Conservation (phyloP, 1,140 invertebrate genomes). For the Xylocopa sonorina region DNA sequence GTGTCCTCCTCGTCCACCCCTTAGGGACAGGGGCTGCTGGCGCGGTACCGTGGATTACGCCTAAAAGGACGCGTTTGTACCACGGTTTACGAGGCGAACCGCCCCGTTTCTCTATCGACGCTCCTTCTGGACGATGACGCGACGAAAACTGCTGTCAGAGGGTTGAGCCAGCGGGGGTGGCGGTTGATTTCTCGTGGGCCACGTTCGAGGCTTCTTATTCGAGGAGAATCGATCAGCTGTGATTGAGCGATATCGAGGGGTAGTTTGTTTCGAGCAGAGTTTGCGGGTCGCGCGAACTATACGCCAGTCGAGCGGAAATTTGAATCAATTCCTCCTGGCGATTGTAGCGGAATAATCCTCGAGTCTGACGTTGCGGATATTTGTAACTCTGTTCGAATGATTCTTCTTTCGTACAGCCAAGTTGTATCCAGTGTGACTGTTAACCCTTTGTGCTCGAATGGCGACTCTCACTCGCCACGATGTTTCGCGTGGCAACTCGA, state of each 20-base stretch:
- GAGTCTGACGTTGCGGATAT: no score
- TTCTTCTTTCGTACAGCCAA: no score
- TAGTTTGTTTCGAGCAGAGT: no score
- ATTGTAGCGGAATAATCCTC: no score
- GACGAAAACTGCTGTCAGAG: not conserved
- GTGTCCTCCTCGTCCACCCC: not conserved
- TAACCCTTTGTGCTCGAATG: no score
- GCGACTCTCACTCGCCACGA: no score
- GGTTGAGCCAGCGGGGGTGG: not conserved
- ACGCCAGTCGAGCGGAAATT: no score
- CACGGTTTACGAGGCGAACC: constrained; percentile 1
- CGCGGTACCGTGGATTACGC: not conserved
- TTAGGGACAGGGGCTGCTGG: not conserved
- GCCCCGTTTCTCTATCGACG: not conserved
- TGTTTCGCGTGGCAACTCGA: no score
- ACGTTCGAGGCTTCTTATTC: not conserved
- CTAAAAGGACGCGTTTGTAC: constrained; percentile 24
- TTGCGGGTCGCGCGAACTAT: no score
- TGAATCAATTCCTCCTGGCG: no score
- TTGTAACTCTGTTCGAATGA: no score
- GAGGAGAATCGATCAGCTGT: not conserved
- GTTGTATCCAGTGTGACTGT: no score
- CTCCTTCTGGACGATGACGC: not conserved
- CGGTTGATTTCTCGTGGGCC: not conserved
- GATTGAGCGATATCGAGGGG: not conserved